Evolutionary conservation across 2,888 invertebrate species (phyloP), one percentile per base, ranked within the genome.

Genomic region (Tetanocera ferruginea): DNA sequence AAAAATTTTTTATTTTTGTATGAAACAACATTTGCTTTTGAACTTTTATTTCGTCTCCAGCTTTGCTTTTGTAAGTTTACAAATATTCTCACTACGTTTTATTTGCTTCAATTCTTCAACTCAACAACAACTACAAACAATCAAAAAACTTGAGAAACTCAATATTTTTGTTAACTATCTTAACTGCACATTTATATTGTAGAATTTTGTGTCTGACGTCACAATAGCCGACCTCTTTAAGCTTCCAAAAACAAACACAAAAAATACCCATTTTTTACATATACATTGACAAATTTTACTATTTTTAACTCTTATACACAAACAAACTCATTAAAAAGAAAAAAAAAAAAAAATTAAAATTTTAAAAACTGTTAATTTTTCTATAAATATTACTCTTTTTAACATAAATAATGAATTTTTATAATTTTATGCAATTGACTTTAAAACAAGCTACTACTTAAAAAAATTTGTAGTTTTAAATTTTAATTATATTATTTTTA

Each of bases 81-180:
- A 71, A 52, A 72, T 72, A 43, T 72, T 72, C 72, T 72, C 72
- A 72, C 34, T 23, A 23, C 57, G 72, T 43, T 23, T 57, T 60
- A 60, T 28, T 52, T 55, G 19, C 19, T 11, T 2, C 4, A 43
- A 43, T 14, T 43, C 43, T 43, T 43, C 14, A 43, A 43, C 5
- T 11, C 67, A 19, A 67, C 49, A 60, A 60, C 28, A 60, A 28
- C 57, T 23, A n/a, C 64, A 74, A 62, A 62, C 49, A 64, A 66
- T 51, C 64, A 66, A 67, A 51, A 72, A 19, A 55, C 19, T 55
- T 55, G 23, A 14, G 37, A 1, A n/a, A 71, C 57, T 43, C 72
- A 73, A 64, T 31, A 11, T 28, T 55, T 70, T 43, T 70, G 70
- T 55, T 70, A 70, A 52, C 70, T 70, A 55, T 34, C 52, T 55